Evolutionary conservation across 2,113 vertebrate species (phyloP), one percentile per base, ranked within the genome.

Genomic region (Bos taurus): DNA sequence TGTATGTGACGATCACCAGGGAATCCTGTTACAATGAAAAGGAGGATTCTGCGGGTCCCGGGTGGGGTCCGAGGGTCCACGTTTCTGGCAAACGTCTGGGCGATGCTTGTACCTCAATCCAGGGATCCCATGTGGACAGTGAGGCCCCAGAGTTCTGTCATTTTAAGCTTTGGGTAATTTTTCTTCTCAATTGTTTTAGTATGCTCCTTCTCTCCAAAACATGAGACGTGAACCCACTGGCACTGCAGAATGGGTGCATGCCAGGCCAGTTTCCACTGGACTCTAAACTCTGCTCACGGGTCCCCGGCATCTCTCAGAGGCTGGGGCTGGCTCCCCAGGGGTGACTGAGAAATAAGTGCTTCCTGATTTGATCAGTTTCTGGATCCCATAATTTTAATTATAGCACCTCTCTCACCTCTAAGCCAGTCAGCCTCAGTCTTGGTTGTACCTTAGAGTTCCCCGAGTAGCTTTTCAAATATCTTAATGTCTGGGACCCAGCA

Each of bases 281-380:
- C 71, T 12, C 0, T 36, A 25, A 6, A 9, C 26, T 59, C 26
- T 4, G 13, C 57, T 30, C 14, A 4, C 0, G 4, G 23, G 25
- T 9, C 8, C 17, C 10, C 6, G 0, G 7, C 2, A 1, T 3
- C 15, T 23, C 46, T 40, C 15, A 6, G 30, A 4, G n/a, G 16
- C 57, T 28, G 4, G 0, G 0, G n/a, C 40, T 19, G 52, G 4
- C 21, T 28, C 23, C 54, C 48, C 9, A 1, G 7, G 9, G 54
- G 36, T 0, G 9, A 26, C 12, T 7, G 59, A 36, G 57, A 52
- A 25, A 19, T 3, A 11, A 16, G 15, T 26, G 11, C 26, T 19
- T 40, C 40, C 50, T 36, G 23, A 60, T 60, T 52, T 43, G 33
- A 9, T 67, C 67, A 0, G 54, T 7, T 52, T 52, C 36, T 11